Conservation (phyloP, 2,113 vertebrate genomes). For the Campylorhamphus procurvoides region DNA sequence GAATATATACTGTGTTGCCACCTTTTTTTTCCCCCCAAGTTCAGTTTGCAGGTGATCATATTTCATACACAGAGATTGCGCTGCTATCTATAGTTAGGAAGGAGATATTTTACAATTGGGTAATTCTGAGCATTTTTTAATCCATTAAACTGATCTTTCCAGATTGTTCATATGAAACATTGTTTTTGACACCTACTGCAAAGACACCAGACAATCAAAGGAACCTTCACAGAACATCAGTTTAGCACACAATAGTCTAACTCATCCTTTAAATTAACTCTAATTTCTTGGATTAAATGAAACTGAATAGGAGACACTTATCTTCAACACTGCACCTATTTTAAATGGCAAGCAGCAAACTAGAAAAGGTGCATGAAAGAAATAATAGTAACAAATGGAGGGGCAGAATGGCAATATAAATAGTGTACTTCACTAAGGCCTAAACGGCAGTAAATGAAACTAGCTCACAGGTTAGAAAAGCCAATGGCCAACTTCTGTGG, state of each 20-base stretch:
- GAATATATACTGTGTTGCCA: background rate
- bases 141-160: background rate
- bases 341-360: background rate
- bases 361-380: background rate
- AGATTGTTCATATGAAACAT: background rate
- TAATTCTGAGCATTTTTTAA: background rate
- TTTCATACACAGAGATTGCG: background rate
- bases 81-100: background rate
- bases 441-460: background rate
- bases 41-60: background rate
- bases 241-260: background rate
- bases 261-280: background rate
- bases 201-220: background rate
- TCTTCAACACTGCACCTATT: background rate
- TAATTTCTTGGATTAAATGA: background rate
- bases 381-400: background rate
- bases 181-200: background rate
- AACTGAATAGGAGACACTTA: background rate
- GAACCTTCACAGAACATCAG: background rate
- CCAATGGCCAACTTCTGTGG: background rate
- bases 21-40: fast-evolving
- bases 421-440: background rate
- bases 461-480: background rate
- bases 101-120: background rate
- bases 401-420: background rate